Percentiles rank a stretch among this genome's conserved stretches.
These are phyloP conservation scores for Spheniscus mendiculus DNA, from an alignment of 2,113 vertebrate species.

Conservation along the genomic window DNA sequence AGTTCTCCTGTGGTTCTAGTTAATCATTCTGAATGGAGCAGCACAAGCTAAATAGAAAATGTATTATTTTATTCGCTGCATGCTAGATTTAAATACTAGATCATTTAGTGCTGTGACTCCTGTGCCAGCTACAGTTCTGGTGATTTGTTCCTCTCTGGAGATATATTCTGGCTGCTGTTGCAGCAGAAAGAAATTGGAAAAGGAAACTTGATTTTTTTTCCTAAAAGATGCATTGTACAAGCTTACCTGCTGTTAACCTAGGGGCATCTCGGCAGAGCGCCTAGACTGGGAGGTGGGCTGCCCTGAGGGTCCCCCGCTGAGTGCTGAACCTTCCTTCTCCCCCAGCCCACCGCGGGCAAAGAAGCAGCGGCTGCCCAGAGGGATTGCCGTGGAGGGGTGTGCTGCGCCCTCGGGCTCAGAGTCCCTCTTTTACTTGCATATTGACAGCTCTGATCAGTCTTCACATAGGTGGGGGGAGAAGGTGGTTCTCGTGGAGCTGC, in stretches of 20 bases:
- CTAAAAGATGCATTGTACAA: background rate
- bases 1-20: background rate
- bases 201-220: background rate
- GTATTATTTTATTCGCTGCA: background rate
- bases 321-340: background rate
- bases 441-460: background rate
- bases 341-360: accelerated
- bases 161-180: conserved; percentile 1
- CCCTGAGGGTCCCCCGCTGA: background rate
- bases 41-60: background rate
- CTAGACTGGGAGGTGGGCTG: conserved; percentile 69
- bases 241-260: conserved; percentile 23
- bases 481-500: background rate
- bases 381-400: background rate
- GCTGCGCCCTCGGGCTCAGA: accelerated
- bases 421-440: background rate
- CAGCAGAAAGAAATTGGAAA: conserved; percentile 8
- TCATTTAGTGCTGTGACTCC: background rate
- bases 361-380: background rate
- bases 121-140: background rate
- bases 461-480: background rate
- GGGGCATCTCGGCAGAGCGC: background rate
- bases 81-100: background rate
- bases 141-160: background rate
- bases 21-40: background rate